A percentile compares a stretch with the other conserved stretches of the same genome.
Evolutionary conservation across 2,888 invertebrate species (phyloP).

Genomic region (Acholoe squamosa): DNA sequence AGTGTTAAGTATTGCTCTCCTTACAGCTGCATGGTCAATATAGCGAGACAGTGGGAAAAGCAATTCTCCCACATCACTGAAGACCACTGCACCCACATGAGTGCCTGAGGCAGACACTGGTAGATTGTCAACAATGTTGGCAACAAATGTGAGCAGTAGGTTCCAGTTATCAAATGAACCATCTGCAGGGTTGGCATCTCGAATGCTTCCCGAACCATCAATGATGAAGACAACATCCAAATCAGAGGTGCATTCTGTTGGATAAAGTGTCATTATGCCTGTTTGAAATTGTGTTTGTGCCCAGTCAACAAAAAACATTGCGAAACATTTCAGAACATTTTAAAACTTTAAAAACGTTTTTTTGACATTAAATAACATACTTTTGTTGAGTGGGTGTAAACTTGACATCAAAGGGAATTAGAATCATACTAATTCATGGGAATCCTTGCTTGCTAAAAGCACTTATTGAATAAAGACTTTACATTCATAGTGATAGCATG

Average conservation of each 20-base stretch:
- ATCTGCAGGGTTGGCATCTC: conserved; percentile 40
- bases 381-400: no score
- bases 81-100: conserved; percentile 18
- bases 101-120: background rate
- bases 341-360: no score
- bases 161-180: conserved; percentile 52
- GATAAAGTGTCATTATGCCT: no score
- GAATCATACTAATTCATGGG: no score
- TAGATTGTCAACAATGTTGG: background rate
- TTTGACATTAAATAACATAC: no score
- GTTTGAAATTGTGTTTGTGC: no score
- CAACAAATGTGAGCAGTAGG: conserved; percentile 12
- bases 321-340: no score
- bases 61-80: conserved; percentile 16
- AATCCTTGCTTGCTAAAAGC: no score
- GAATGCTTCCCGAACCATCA: conserved; percentile 54
- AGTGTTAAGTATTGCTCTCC: background rate
- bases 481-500: no score
- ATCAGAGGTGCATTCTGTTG: background rate
- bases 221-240: conserved; percentile 54
- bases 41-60: conserved; percentile 20
- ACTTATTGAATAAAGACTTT: no score
- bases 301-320: no score
- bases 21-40: background rate
- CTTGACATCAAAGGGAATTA: no score